Conservation (phyloP, 2,888 invertebrate species). For the Xanthorhoe spadicearia region DNA sequence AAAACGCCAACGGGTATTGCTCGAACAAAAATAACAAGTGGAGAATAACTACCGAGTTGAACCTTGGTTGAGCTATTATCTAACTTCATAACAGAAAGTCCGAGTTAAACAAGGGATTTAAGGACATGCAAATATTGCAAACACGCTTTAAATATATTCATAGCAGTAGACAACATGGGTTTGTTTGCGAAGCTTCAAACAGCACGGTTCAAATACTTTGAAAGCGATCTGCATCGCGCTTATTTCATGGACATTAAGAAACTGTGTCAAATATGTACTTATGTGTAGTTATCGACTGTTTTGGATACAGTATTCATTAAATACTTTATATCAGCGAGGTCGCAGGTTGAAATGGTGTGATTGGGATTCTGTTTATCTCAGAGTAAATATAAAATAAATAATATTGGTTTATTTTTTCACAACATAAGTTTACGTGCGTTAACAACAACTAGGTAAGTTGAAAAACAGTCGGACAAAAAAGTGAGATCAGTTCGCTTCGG, state of each 20-base stretch:
- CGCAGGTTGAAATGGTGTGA: conserved; percentile 58
- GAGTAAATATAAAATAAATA: conserved; percentile 61
- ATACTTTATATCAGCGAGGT: conserved; percentile 66
- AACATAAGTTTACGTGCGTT: conserved; percentile 15
- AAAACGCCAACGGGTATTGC: background rate
- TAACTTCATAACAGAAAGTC: conserved; percentile 10
- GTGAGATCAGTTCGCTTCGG: conserved; percentile 28
- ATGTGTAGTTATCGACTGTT: conserved; percentile 61
- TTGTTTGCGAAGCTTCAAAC: conserved; percentile 24
- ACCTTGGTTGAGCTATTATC: conserved; percentile 12
- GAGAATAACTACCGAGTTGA: background rate
- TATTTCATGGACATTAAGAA: conserved; percentile 27
- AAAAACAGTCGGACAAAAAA: conserved; percentile 10
- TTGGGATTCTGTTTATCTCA: conserved; percentile 53
- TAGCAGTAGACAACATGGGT: conserved; percentile 31
- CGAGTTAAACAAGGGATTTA: conserved; percentile 4
- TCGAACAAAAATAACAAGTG: background rate
- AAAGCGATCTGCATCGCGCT: conserved; percentile 50
- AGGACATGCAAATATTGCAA: conserved; percentile 17
- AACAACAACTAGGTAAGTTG: conserved; percentile 1
- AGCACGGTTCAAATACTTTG: conserved; percentile 56
- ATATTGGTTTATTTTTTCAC: conserved; percentile 48
- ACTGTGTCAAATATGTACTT: conserved; percentile 31
- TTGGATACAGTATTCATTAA: conserved; percentile 72
- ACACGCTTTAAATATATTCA: conserved; percentile 13